A percentile compares a stretch with the other conserved stretches of the same genome.
Conservation (phyloP, 2,797 vertebrate species). For the Margarornis squamiger region DNA sequence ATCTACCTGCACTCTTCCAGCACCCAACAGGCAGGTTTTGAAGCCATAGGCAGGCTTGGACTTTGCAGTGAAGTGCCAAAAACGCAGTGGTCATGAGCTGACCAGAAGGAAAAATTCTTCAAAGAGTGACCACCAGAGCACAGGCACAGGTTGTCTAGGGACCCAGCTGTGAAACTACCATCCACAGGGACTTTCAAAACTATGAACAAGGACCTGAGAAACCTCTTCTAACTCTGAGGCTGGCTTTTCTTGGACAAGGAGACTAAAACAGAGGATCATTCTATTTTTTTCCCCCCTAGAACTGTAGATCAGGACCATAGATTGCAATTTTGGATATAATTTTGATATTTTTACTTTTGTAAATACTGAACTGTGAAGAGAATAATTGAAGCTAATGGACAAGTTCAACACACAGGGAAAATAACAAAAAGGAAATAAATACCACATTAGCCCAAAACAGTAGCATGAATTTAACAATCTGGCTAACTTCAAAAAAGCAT, state of each 20-base stretch:
- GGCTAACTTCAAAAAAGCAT: not conserved
- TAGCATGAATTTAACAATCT: not conserved
- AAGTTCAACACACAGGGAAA: not conserved
- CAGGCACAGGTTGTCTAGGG: not conserved
- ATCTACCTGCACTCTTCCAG: not conserved
- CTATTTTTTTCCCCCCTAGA: not conserved
- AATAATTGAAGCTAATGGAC: not conserved
- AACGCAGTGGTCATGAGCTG: accelerated
- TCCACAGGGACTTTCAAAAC: not conserved
- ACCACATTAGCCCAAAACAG: not conserved
- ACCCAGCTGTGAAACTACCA: not conserved
- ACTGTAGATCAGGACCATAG: not conserved
- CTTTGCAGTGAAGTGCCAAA: not conserved
- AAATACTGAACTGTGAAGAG: not conserved
- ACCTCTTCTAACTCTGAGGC: not conserved
- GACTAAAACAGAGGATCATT: not conserved
- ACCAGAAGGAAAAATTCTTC: accelerated
- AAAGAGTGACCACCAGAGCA: not conserved
- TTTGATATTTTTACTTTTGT: not conserved
- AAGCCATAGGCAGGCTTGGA: accelerated
- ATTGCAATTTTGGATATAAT: not conserved
- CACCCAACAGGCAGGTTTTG: accelerated
- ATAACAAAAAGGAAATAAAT: not conserved
- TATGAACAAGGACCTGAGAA: not conserved
- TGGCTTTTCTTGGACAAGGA: not conserved